phyloP scores from a whole-genome alignment of 1,140 invertebrate species.

The Eurosta solidaginis region DNA sequence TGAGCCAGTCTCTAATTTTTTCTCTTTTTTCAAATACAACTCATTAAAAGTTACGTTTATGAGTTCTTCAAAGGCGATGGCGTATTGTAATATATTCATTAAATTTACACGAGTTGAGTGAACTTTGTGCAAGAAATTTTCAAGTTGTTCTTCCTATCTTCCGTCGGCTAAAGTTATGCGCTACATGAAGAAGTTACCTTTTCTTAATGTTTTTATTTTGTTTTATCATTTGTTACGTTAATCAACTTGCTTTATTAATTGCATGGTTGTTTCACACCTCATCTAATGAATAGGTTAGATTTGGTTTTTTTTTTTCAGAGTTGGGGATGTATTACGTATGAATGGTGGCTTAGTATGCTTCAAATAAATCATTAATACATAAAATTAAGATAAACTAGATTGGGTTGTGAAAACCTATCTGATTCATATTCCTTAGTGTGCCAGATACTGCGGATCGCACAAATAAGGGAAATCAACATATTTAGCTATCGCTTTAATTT shows the following conservation, averaged over 20 bases:
- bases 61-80: background rate
- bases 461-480: too few relatives aligned
- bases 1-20: too few relatives aligned
- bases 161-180: background rate
- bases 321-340: background rate
- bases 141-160: background rate
- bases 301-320: background rate
- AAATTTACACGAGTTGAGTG: constrained; percentile 20
- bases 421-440: too few relatives aligned
- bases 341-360: too few relatives aligned
- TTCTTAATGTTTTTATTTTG: background rate
- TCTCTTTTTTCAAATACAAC: background rate
- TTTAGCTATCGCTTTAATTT: too few relatives aligned
- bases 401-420: too few relatives aligned
- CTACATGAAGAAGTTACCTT: background rate
- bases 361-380: too few relatives aligned
- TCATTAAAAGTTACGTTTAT: background rate
- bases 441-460: too few relatives aligned
- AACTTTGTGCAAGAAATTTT: background rate
- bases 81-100: background rate
- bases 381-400: too few relatives aligned
- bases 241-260: constrained; percentile 13
- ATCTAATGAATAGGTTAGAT: background rate
- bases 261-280: constrained; percentile 11
- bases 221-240: background rate